Evolutionary conservation across 2,797 vertebrate genomes (phyloP).

Genomic region (Anguilla marmorata): DNA sequence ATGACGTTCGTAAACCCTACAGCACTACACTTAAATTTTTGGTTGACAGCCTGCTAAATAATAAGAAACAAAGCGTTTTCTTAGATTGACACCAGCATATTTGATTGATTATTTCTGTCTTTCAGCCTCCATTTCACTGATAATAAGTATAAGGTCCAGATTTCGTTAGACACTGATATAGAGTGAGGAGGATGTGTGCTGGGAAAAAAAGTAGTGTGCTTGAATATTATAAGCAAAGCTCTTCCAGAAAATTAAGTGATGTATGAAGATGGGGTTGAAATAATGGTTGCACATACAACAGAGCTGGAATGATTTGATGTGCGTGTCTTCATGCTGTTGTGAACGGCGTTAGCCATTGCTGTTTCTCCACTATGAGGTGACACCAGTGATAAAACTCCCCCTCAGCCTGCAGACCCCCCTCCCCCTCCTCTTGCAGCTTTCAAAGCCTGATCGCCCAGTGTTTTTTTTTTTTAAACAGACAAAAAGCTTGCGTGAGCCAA

Average conservation of each 20-base stretch:
- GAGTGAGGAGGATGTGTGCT: not conserved
- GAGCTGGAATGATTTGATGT: not conserved
- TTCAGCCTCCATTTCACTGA: not conserved
- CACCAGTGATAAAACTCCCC: not conserved
- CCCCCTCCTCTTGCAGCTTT: not conserved
- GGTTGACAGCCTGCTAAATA: not conserved
- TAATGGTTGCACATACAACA: no score
- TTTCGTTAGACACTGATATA: constrained; percentile 2
- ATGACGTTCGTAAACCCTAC: not conserved
- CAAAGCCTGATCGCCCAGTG: not conserved
- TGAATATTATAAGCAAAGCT: not conserved
- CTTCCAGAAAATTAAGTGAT: not conserved
- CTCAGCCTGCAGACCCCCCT: no score
- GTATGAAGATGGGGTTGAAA: not conserved
- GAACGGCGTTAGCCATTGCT: not conserved
- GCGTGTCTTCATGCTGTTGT: not conserved
- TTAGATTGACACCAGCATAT: not conserved
- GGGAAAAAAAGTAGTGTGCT: not conserved
- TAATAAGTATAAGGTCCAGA: not conserved
- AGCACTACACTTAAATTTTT: no score
- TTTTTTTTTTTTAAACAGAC: not conserved
- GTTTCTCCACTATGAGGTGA: not conserved
- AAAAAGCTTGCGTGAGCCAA: not conserved
- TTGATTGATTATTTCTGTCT: not conserved
- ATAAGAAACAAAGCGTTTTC: not conserved